Percentiles rank a stretch among this genome's conserved stretches.
Evolutionary conservation across 2,113 vertebrate species (phyloP).

Genomic region (Mustela lutreola): DNA sequence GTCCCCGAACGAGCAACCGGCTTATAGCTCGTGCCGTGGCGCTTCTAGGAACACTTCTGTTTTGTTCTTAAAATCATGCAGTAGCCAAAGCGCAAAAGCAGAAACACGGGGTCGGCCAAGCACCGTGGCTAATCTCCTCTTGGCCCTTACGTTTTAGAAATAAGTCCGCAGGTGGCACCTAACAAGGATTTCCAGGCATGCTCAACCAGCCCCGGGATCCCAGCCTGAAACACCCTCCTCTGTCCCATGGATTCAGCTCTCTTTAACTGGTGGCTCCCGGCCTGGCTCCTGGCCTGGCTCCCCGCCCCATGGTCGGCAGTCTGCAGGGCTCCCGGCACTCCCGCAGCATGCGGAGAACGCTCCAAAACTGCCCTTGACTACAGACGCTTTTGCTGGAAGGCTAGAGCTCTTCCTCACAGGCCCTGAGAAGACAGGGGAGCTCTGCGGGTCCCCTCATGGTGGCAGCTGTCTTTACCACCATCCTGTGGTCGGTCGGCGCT

Average conservation of each 20-base stretch:
- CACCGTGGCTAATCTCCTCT: background rate
- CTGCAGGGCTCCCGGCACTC: background rate
- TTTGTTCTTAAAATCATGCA: background rate
- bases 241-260: background rate
- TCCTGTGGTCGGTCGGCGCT: background rate
- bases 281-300: background rate
- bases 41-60: accelerated
- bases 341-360: background rate
- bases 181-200: background rate
- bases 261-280: accelerated
- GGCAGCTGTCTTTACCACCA: accelerated
- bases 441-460: accelerated
- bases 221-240: background rate
- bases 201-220: background rate
- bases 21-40: accelerated
- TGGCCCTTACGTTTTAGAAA: background rate
- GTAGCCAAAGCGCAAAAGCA: background rate
- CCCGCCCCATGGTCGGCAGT: background rate
- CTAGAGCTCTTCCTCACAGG: accelerated
- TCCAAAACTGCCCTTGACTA: background rate
- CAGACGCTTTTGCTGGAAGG: too few relatives aligned
- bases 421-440: too few relatives aligned
- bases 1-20: accelerated
- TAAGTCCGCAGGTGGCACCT: too few relatives aligned
- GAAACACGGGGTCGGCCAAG: background rate